A percentile compares a stretch with the other conserved stretches of the same genome.
phyloP scores from a whole-genome alignment of 92 coral and sea anemone species.

The Actinernus sp. region DNA sequence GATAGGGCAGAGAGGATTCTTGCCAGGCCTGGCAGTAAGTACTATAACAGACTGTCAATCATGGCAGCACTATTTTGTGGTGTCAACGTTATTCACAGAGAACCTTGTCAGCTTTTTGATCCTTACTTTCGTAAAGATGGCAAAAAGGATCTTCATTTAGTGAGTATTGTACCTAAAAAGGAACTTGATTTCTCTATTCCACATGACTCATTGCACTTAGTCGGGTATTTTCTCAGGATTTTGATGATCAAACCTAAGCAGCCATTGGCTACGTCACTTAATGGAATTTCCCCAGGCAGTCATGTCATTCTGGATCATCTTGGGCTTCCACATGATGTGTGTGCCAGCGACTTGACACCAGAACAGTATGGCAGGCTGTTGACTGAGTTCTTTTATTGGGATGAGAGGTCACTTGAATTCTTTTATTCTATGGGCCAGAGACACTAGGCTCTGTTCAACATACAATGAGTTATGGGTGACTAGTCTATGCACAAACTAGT shows the following conservation, averaged over 20 bases:
- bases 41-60: conserved; percentile 86
- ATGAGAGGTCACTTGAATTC: conserved; percentile 75
- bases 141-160: conserved; percentile 58
- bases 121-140: conserved; percentile 70
- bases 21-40: conserved; percentile 84
- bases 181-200: conserved; percentile 51
- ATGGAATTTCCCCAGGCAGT: conserved; percentile 89
- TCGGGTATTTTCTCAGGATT: conserved; percentile 86
- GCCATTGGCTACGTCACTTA: conserved; percentile 73
- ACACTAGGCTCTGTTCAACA: too few species aligned
- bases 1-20: conserved; percentile 85
- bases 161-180: conserved; percentile 84
- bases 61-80: conserved; percentile 85
- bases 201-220: conserved; percentile 59
- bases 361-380: conserved; percentile 70
- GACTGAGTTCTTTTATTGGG: conserved; percentile 86
- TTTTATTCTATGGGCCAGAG: conserved; percentile 46
- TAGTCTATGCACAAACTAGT: too few species aligned
- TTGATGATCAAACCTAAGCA: conserved; percentile 82
- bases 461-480: too few species aligned
- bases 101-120: conserved; percentile 77
- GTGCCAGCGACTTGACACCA: conserved; percentile 71
- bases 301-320: conserved; percentile 68
- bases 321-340: conserved; percentile 48
- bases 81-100: conserved; percentile 69